Evolutionary conservation across 2,888 invertebrate genomes (phyloP).

Genomic region (Andrena fulva): DNA sequence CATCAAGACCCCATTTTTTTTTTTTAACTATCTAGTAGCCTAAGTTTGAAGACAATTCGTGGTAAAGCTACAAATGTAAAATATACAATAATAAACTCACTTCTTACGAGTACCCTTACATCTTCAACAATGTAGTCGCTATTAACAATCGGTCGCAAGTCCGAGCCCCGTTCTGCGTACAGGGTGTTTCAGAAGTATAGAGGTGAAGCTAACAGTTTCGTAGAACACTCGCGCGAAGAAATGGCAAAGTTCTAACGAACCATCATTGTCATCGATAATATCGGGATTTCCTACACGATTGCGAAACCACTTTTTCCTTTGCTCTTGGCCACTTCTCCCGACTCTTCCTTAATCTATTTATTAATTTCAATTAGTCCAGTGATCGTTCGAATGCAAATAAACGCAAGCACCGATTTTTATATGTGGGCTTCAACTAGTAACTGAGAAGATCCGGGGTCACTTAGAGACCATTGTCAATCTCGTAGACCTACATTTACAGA

Average conservation of each 20-base stretch:
- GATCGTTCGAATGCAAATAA: no score
- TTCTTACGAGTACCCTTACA: constrained; percentile 24
- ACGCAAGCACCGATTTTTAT: no score
- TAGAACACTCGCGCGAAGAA: not conserved
- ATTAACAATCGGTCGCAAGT: constrained; percentile 31
- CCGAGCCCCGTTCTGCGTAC: constrained; percentile 8
- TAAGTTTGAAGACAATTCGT: constrained; percentile 40
- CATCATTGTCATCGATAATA: not conserved
- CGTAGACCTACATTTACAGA: not conserved
- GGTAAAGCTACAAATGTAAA: constrained; percentile 55
- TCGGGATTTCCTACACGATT: not conserved
- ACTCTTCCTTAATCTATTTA: not conserved
- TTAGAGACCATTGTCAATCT: not conserved
- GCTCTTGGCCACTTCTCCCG: not conserved
- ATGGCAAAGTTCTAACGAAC: not conserved
- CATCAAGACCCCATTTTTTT: constrained; percentile 33
- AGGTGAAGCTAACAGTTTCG: not conserved
- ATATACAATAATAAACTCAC: constrained; percentile 57
- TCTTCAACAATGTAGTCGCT: constrained; percentile 46
- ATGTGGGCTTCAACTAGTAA: no score
- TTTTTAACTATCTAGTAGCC: constrained; percentile 32
- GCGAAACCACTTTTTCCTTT: not conserved
- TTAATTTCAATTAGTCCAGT: not conserved
- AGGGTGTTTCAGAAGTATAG: not conserved
- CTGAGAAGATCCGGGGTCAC: not conserved